Evolutionary conservation across 2,797 vertebrate genomes (phyloP).

Genomic region (Takifugu ocellatus): DNA sequence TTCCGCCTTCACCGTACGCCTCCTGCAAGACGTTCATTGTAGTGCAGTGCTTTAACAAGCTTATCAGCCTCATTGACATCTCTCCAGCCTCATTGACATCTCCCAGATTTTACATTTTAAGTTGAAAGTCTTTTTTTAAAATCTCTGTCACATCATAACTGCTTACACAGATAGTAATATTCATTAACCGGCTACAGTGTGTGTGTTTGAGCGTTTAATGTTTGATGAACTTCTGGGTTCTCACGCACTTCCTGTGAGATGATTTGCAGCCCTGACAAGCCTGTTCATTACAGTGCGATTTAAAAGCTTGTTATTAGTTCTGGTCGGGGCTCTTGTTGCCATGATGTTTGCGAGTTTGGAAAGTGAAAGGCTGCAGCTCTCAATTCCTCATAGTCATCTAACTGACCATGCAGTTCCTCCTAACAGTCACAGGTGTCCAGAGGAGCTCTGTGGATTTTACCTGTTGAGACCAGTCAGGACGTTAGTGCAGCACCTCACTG

Average conservation of each 20-base stretch:
- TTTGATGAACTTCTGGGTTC: no score
- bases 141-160: no score
- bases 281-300: no score
- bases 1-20: constrained; percentile 46
- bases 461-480: no score
- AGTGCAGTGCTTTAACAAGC: background rate
- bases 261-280: background rate
- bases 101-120: background rate
- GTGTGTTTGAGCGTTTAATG: no score
- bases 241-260: background rate
- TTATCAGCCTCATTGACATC: background rate
- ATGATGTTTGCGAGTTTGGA: background rate
- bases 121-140: no score
- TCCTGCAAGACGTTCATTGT: constrained; percentile 28
- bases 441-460: no score
- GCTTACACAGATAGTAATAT: no score
- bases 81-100: background rate
- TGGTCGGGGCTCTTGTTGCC: background rate
- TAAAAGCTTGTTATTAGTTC: no score
- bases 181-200: no score
- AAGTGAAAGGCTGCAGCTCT: constrained; percentile 62
- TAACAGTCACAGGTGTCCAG: background rate
- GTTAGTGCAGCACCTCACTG: no score
- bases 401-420: constrained; percentile 20
- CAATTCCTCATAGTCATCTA: constrained; percentile 54